These are phyloP conservation scores for Hypselothyrea guttata DNA, from an alignment of 2,888 invertebrate genomes.

Conservation along the genomic window DNA sequence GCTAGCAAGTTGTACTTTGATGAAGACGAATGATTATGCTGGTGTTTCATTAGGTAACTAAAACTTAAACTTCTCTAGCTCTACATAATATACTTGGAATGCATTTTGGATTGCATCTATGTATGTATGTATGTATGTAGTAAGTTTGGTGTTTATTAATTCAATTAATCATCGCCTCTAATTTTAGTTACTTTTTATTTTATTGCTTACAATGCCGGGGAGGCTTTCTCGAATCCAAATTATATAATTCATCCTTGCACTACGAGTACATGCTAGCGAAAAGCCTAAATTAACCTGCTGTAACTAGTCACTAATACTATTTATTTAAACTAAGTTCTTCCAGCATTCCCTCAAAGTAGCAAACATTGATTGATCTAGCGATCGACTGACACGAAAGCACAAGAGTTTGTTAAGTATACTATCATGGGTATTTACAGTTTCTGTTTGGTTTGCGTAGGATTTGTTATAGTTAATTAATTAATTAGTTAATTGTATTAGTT, in stretches of 20 bases:
- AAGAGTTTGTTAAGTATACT: conserved; percentile 43
- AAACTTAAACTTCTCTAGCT: conserved; percentile 48
- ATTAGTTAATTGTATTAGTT: conserved; percentile 29
- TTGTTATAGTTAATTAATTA: conserved; percentile 41
- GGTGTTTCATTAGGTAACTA: conserved; percentile 47
- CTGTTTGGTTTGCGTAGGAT: conserved; percentile 50
- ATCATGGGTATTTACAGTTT: conserved; percentile 66
- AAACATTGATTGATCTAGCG: conserved; percentile 42
- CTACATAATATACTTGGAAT: conserved; percentile 45
- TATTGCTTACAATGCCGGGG: too few relatives aligned
- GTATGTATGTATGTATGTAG: conserved; percentile 11
- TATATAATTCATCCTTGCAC: too few relatives aligned
- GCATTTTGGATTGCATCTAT: conserved; percentile 51
- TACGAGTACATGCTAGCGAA: conserved; percentile 1
- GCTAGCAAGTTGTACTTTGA: conserved; percentile 72
- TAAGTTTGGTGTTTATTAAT: too few relatives aligned
- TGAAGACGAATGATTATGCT: conserved; percentile 69
- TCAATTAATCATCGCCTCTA: conserved; percentile 3
- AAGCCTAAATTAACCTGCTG: too few relatives aligned
- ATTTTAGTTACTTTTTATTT: too few relatives aligned
- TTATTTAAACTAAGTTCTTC: too few relatives aligned
- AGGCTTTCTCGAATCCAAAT: too few relatives aligned
- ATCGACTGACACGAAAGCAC: conserved; percentile 55
- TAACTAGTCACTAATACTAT: too few relatives aligned
- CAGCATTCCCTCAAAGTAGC: neutral